A percentile compares a stretch with the other conserved stretches of the same genome.
Conservation (phyloP, 2,797 vertebrate genomes). For the Siniperca undulata region DNA sequence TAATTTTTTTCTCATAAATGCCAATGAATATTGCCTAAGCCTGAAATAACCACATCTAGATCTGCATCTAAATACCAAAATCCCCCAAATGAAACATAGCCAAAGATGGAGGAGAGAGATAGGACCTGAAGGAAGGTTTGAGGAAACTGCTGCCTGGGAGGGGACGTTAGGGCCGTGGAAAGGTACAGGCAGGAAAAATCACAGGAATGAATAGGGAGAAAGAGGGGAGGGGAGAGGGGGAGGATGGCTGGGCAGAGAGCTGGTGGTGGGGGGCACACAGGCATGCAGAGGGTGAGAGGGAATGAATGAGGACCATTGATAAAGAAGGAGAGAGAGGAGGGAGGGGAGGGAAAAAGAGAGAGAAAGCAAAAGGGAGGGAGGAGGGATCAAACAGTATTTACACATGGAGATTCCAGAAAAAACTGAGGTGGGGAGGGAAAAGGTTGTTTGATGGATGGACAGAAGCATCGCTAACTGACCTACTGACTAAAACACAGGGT, state of each 20-base stretch:
- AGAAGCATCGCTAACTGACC: conserved; percentile 58
- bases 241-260: conserved; percentile 38
- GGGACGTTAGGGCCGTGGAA: conserved; percentile 62
- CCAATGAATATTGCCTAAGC: conserved; percentile 20
- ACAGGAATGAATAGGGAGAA: conserved; percentile 72
- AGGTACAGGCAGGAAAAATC: conserved; percentile 76
- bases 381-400: conserved; percentile 77
- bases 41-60: conserved; percentile 49
- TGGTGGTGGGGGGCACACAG: conserved; percentile 65
- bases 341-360: conserved; percentile 47
- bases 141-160: conserved; percentile 56
- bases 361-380: conserved; percentile 49
- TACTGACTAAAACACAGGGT: conserved; percentile 66
- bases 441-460: conserved; percentile 29
- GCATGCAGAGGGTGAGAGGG: conserved; percentile 73
- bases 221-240: conserved; percentile 3
- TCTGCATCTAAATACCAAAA: conserved; percentile 56
- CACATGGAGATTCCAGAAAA: conserved; percentile 61
- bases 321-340: conserved; percentile 57
- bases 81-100: conserved; percentile 38
- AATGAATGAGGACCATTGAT: conserved; percentile 81
- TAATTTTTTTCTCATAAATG: conserved; percentile 7
- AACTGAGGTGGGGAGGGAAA: conserved; percentile 31
- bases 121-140: conserved; percentile 32
- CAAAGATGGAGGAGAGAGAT: conserved; percentile 65